These are phyloP conservation scores for Epinephelus lanceolatus DNA, from an alignment of 2,113 vertebrate genomes.

Conservation along the genomic window DNA sequence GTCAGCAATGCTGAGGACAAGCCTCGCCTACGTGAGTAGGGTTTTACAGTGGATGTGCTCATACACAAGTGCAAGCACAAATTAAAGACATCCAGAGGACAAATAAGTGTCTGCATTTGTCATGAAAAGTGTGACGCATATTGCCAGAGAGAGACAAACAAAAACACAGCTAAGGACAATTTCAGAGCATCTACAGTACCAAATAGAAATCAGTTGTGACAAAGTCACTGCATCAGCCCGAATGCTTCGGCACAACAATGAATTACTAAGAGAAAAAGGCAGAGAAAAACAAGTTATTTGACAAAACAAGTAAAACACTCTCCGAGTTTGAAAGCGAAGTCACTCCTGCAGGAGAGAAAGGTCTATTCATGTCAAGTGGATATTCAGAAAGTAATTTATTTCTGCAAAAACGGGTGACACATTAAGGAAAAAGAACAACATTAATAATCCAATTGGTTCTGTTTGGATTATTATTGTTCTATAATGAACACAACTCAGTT, in stretches of 20 bases:
- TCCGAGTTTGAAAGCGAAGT: conserved; percentile 27
- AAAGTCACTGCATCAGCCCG: conserved; percentile 34
- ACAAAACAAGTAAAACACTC: conserved; percentile 10
- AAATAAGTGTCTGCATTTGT: conserved; percentile 23
- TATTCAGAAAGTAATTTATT: conserved; percentile 48
- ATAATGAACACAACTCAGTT: conserved; percentile 40
- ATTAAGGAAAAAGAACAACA: conserved; percentile 14
- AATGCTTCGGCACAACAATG: conserved; percentile 24
- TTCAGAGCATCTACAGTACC: conserved; percentile 12
- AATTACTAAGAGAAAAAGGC: background rate
- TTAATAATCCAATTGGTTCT: conserved; percentile 29
- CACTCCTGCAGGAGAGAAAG: conserved; percentile 15
- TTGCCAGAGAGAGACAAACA: conserved; percentile 4
- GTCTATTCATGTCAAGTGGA: conserved; percentile 38
- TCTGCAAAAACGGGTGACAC: conserved; percentile 16
- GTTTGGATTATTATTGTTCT: conserved; percentile 40
- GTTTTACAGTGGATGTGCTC: background rate
- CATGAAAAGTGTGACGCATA: conserved; percentile 8
- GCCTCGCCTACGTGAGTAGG: conserved; percentile 9
- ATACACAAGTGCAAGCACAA: background rate
- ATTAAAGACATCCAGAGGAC: conserved; percentile 14
- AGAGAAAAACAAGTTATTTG: conserved; percentile 4
- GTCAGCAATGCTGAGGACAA: background rate
- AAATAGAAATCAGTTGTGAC: conserved; percentile 41
- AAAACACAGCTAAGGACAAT: conserved; percentile 7